Base-by-base conservation (phyloP, 2,888 invertebrate genomes). In the Odontomyia ornata region DNA sequence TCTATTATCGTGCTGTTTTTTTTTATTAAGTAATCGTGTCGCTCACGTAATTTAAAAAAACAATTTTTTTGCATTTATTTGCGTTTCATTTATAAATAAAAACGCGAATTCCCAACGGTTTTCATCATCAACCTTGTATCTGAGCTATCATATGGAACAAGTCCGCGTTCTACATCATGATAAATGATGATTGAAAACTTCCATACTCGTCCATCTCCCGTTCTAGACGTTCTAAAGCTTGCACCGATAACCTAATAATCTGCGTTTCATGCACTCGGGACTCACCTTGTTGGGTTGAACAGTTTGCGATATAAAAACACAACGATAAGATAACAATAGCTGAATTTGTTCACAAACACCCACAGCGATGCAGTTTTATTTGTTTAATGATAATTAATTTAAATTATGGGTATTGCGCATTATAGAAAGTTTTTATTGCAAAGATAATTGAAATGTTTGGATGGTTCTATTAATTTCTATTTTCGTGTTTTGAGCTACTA, bases 141-240 rank as follows among this genome's bases (percentile, higher is more conserved):
- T 36, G 7, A 23, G 13, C 15, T 15, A 52, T 15, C 52, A 52
- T 52, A n/a, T 52, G 18, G 18, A 52, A 52, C 3, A 52, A 52
- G 52, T 52, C 15, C 60, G 4, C 25, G 25, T 60, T 60, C 15
- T 13, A 5, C 60, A 11, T 25, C 11, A 25, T 69, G 69, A 69
- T 69, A 27, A 69, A 47, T 25, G 47, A 69, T 47, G 69, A 69
- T 69, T 46, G 69, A 69, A 21, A 46, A 46, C 43, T 46, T 67
- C 5, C 52, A 52, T 52, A 9, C 52, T n/a, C 18, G 2, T 52
- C 52, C 15, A 2, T 4, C 18, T 52, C 52, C n/a, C 4, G n/a
- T n/a, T n/a, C n/a, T n/a, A n/a, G n/a, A n/a, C 15, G 18, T 9
- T 52, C 13, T 52, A 15, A 52, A 18, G 7, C 13, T 43, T 52